Base-by-base conservation (phyloP, 2,888 invertebrate genomes). In the Chymomyza procnemis region DNA sequence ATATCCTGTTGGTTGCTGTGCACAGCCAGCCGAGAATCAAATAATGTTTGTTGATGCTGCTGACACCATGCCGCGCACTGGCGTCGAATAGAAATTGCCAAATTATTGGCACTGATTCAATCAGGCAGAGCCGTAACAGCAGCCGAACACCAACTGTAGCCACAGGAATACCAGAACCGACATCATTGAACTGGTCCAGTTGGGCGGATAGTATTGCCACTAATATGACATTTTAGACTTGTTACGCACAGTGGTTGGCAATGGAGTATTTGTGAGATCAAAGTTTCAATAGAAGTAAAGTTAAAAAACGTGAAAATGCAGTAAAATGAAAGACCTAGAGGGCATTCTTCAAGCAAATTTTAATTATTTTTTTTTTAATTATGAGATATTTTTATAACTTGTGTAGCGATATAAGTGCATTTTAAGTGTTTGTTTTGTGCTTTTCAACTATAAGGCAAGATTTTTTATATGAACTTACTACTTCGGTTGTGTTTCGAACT, bases 61-160 rank as follows among this genome's bases (percentile, higher is more conserved):
- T 68, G 84, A 76, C 76, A 81, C 72, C 74, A 80, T 73, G 72
- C 72, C 69, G 79, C 61, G 85, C 64, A 76, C 71, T 76, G 76
- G 68, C 75, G 72, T 73, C 74, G 80, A 85, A 81, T 81, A 81
- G 83, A 82, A 81, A 81, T 80, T 85, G 83, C 85, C 85, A 80
- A 82, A 81, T 81, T 81, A 85, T 85, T 85, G 80, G 80, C 85
- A 78, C 76, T 82, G 85, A 85, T 85, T 81, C 85, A 81, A 85
- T 80, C 80, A 73, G 78, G 75, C 78, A 67, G 56, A 55, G 68
- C 69, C 63, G 48, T 5, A 41, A 12, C 9, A 41, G 9, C 52
- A 16, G n/a, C 16, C n/a, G 34, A 59, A 52, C 52, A 50, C 61
- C 12, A n/a, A 46, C 22, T 30, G 50, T 16, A 21, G 55, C 26